Evolutionary conservation across 2,888 invertebrate genomes (phyloP).

Genomic region (Mechanitis mazaeus): DNA sequence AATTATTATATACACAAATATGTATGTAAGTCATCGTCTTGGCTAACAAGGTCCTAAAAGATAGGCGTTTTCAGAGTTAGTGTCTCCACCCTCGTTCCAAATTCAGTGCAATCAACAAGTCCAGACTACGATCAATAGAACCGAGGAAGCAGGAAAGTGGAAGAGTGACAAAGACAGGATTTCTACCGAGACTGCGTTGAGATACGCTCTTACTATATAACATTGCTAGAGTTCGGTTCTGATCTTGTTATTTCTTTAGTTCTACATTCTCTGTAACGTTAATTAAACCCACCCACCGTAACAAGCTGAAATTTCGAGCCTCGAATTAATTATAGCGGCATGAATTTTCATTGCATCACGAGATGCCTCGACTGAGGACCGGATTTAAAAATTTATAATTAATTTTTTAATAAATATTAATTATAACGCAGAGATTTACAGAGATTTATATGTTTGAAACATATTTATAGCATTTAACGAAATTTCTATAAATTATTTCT

Average conservation of each 20-base stretch:
- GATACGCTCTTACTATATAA: slow-evolving; percentile 31
- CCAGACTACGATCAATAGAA: slow-evolving; percentile 73
- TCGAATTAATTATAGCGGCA: slow-evolving; percentile 21
- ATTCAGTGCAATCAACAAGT: slow-evolving; percentile 67
- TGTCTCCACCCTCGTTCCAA: slow-evolving; percentile 47
- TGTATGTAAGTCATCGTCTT: background rate
- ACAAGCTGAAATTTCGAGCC: slow-evolving; percentile 20
- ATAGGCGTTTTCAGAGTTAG: slow-evolving; percentile 32
- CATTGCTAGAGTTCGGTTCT: slow-evolving; percentile 6
- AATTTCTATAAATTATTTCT: too few species aligned
- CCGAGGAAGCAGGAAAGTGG: slow-evolving; percentile 48
- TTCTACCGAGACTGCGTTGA: slow-evolving; percentile 26
- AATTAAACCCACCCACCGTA: slow-evolving; percentile 15
- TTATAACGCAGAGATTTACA: too few species aligned
- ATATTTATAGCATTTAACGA: too few species aligned
- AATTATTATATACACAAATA: background rate
- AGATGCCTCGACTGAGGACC: slow-evolving; percentile 9
- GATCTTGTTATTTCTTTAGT: slow-evolving; percentile 16
- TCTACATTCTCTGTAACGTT: slow-evolving; percentile 18
- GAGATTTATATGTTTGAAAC: too few species aligned
- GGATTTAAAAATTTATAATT: background rate
- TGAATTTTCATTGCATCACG: slow-evolving; percentile 23
- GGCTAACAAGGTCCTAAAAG: slow-evolving; percentile 1
- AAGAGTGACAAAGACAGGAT: slow-evolving; percentile 37
- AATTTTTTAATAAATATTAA: background rate